Percentiles rank a stretch among this genome's conserved stretches.
These are phyloP conservation scores for Amblyopsis hoosieri DNA, from an alignment of 2,797 vertebrate species.

Conservation along the genomic window DNA sequence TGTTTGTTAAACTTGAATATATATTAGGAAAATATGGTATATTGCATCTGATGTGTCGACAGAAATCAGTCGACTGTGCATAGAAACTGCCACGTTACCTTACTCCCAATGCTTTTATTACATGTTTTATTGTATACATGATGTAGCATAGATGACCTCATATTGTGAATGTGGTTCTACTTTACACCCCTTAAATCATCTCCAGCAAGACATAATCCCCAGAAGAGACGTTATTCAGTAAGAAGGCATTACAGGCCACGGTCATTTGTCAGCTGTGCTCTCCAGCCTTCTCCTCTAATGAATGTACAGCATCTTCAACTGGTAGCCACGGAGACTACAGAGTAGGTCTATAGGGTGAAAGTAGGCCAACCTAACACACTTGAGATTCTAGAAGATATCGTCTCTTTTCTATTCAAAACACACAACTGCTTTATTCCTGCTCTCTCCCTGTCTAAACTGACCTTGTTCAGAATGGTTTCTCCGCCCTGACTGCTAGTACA, in stretches of 20 bases:
- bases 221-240: conserved; percentile 12
- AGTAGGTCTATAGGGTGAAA: conserved; percentile 29
- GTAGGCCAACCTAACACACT: conserved; percentile 48
- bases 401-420: conserved; percentile 25
- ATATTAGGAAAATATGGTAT: not conserved
- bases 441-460: conserved; percentile 12
- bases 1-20: not conserved
- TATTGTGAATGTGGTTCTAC: conserved; percentile 27
- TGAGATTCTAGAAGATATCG: conserved; percentile 51
- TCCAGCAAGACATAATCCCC: not conserved
- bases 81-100: not conserved
- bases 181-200: conserved; percentile 9
- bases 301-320: conserved; percentile 50
- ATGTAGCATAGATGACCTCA: conserved; percentile 2
- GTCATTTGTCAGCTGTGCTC: conserved; percentile 41
- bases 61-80: not conserved
- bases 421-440: not conserved
- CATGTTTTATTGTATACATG: conserved; percentile 15
- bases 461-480: conserved; percentile 18
- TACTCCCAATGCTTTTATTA: conserved; percentile 14
- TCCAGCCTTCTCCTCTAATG: conserved; percentile 44
- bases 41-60: not conserved
- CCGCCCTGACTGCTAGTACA: conserved; percentile 12
- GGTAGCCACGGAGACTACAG: conserved; percentile 8
- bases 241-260: conserved; percentile 6